Evolutionary conservation across 2,797 vertebrate species (phyloP), one percentile per base, ranked within the genome.

Genomic region (Echeneis naucrates): DNA sequence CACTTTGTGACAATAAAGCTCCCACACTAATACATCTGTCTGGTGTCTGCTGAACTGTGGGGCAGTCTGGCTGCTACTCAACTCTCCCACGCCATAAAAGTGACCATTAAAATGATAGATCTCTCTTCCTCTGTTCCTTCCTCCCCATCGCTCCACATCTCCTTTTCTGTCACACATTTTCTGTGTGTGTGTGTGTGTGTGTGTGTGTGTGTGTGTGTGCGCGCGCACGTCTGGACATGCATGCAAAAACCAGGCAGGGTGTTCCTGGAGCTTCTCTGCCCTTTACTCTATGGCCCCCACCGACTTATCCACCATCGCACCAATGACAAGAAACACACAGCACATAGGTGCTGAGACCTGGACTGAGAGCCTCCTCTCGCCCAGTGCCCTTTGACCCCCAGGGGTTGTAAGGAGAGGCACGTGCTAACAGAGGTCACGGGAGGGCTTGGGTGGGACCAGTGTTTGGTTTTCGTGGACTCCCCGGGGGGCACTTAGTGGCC

Each of bases 41-140:
- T 73, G 44, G 1, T 73, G 81, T 81, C 80, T 77, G 74, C 69
- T 38, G 68, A 37, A 9, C 68, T 71, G 58, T 23, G 68, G 70
- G 84, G 35, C 80, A 35, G 73, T 83, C 80, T 87, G 83, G 73
- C 80, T 70, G 69, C 83, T 84, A 73, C 84, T 67, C 75, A 67
- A 30, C 58, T 86, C 87, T 82, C 82, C 53, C 75, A 24, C 66
- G 65, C 80, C 56, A 9, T 93, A 92, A 92, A 92, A 92, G 78
- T 81, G 81, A 77, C 90, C 84, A 90, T 94, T 93, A 93, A 90
- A 88, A 85, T 93, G 88, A 94, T 69, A 68, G 81, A 92, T 88
- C 45, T 61, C 60, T 56, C 70, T 55, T 69, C 54, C 45, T 35
- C 53, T 26, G 59, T 38, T 55, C 75, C 77, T 50, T 8, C 72